Conservation (phyloP, 2,113 vertebrate genomes). For the Myrmecobius fasciatus region DNA sequence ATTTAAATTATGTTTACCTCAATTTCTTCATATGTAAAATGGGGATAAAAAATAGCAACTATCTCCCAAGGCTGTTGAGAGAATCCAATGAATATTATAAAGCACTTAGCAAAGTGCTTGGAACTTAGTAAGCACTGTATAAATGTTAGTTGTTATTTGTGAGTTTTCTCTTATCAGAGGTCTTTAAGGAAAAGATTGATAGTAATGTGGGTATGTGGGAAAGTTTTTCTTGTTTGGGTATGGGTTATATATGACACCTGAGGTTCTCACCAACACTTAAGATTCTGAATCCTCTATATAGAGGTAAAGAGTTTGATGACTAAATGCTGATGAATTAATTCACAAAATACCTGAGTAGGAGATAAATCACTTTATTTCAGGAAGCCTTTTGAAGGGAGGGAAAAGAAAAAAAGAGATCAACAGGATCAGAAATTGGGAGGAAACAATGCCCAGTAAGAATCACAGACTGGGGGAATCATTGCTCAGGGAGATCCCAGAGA, state of each 20-base stretch:
- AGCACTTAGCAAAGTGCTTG: not conserved
- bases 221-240: not conserved
- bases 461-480: not conserved
- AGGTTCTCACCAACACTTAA: not conserved
- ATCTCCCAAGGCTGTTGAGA: not conserved
- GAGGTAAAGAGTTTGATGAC: not conserved
- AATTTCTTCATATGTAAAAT: not conserved
- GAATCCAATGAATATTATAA: not conserved
- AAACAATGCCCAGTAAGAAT: not conserved
- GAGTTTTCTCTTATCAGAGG: not conserved
- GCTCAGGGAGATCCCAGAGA: not conserved
- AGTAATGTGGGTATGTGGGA: not conserved
- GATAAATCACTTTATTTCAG: not conserved
- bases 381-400: not conserved
- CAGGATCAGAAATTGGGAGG: not conserved
- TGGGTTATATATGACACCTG: not conserved
- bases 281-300: not conserved
- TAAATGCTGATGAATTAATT: not conserved
- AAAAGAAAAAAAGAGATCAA: not conserved
- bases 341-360: not conserved
- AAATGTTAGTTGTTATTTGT: not conserved
- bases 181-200: not conserved
- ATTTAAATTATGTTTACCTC: not conserved
- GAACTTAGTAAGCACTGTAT: not conserved
- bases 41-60: not conserved